Evolutionary conservation across 2,797 vertebrate species (phyloP), one percentile per base, ranked within the genome.

Genomic region (Galagoides demidoff): DNA sequence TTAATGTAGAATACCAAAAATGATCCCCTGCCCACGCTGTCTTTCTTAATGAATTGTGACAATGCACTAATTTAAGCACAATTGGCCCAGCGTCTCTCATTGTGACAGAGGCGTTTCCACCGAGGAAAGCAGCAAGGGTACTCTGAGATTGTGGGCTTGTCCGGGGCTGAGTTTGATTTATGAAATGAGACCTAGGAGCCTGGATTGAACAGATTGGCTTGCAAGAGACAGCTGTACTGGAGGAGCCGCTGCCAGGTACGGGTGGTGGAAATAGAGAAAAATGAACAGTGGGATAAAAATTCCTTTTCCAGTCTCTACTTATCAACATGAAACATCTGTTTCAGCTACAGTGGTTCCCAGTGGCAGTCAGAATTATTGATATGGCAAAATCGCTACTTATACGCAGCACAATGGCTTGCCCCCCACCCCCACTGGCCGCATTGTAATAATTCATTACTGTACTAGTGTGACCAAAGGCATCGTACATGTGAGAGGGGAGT

Each of bases 321-420:
- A 98, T 98, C 98, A 98, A 89, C 97, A 76, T 57, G 97, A 98
- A 98, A 99, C 98, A 98, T 98, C 98, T 98, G 98, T 97, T 98
- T 96, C 88, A 94, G 98, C 97, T 93, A 96, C 89, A 93, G 39
- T 92, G 68, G 97, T 96, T 98, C 95, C 93, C 97, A 85, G 87
- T 93, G 98, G 85, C 97, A 97, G 97, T 27, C 71, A 91, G 78
- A 97, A 43, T 94, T 91, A 96, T 70, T 17, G 81, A 90, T 97
- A 90, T 4, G 3, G 93, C 73, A 92, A 71, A 91, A 97, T 96
- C 91, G 31, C 98, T 93, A 12, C 97, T 97, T 94, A 22, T 84
- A 2, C 49, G 92, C 95, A 31, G 2, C 96, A 96, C 96, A 85
- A 37, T 92, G 84, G 0, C 86, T n/a, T 34, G 52, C 3, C 23